These are phyloP conservation scores for Drosophila quadrilineata DNA, from an alignment of 1,140 invertebrate genomes.

Conservation along the genomic window DNA sequence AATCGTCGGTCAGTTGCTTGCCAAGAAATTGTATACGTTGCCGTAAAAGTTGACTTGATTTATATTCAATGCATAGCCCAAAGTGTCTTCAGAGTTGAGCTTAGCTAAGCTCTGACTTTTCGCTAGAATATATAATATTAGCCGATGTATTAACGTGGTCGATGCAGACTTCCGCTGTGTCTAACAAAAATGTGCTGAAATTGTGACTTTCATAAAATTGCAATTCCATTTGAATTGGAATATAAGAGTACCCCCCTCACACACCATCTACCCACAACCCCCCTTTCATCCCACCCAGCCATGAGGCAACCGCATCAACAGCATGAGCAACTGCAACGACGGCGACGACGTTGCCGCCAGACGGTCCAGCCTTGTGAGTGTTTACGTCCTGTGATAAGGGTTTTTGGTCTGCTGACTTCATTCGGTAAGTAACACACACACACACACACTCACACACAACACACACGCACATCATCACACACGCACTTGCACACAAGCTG, in stretches of 20 bases:
- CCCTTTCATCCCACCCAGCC: too few relatives aligned
- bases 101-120: conserved; percentile 6
- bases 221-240: conserved; percentile 12
- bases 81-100: conserved; percentile 34
- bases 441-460: conserved; percentile 2
- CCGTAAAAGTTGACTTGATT: conserved; percentile 47
- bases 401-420: conserved; percentile 79
- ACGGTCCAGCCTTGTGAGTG: conserved; percentile 71
- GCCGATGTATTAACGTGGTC: conserved; percentile 38
- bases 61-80: conserved; percentile 50
- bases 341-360: conserved; percentile 59
- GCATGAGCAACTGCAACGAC: conserved; percentile 52
- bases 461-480: background rate
- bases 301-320: conserved; percentile 64
- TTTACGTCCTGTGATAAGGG: conserved; percentile 75
- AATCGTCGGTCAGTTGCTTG: conserved; percentile 30
- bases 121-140: conserved; percentile 60
- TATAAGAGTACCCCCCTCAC: background rate
- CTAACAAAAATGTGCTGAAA: conserved; percentile 10
- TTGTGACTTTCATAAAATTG: background rate
- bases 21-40: conserved; percentile 45
- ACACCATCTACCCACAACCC: background rate
- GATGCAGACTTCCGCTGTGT: conserved; percentile 12
- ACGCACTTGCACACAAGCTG: conserved; percentile 22
- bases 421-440: conserved; percentile 62